Evolutionary conservation across 1,140 invertebrate genomes (phyloP).

Genomic region (Heliconius eleuchia): DNA sequence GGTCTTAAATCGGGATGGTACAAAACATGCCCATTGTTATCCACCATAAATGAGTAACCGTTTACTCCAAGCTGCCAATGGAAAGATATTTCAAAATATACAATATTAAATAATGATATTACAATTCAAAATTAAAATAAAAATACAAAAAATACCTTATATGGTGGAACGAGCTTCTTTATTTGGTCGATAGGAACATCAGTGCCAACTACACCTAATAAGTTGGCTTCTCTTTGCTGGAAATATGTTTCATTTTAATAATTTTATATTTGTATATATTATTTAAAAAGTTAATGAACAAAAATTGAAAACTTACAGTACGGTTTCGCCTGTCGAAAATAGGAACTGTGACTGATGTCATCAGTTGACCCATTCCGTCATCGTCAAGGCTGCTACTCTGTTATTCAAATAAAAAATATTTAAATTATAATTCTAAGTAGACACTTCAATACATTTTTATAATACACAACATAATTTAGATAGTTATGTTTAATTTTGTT

Average conservation of each 20-base stretch:
- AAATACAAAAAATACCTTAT: constrained; percentile 85
- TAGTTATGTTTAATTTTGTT: background rate
- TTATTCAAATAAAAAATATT: constrained; percentile 31
- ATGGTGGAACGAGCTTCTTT: constrained; percentile 94
- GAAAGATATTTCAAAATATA: constrained; percentile 25
- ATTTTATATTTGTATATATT: background rate
- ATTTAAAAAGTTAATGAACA: background rate
- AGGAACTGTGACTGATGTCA: constrained; percentile 95
- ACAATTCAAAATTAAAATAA: background rate
- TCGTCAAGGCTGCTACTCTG: constrained; percentile 85
- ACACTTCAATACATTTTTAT: background rate
- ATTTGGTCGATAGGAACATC: constrained; percentile 97
- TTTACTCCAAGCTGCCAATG: constrained; percentile 93
- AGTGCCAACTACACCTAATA: constrained; percentile 96
- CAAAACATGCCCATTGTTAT: constrained; percentile 98
- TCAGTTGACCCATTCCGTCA: constrained; percentile 88
- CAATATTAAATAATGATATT: background rate
- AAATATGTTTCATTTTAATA: constrained; percentile 45
- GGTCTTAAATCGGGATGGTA: constrained; percentile 99
- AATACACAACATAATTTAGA: background rate
- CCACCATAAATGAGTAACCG: constrained; percentile 97
- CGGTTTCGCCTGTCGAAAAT: constrained; percentile 96
- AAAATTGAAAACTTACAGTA: constrained; percentile 83
- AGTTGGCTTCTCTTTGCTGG: constrained; percentile 90
- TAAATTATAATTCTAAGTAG: background rate